Evolutionary conservation across 2,113 vertebrate genomes (phyloP).

Genomic region (Poeciliopsis prolifica): DNA sequence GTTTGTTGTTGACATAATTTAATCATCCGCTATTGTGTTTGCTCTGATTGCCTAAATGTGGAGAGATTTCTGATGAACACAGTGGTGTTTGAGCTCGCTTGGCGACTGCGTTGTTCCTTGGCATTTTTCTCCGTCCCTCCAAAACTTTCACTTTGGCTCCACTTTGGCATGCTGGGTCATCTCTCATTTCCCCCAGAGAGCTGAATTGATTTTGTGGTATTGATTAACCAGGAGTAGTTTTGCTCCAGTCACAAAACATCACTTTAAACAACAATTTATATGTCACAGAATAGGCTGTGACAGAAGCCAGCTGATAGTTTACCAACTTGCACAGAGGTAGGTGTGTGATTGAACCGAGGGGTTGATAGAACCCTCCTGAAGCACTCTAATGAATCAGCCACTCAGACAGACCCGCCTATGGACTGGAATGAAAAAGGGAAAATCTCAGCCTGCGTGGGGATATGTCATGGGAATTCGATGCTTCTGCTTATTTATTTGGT

Average conservation of each 20-base stretch:
- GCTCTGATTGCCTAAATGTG: constrained; percentile 21
- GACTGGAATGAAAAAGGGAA: constrained; percentile 51
- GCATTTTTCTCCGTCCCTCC: constrained; percentile 18
- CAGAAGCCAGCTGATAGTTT: constrained; percentile 68
- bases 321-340: constrained; percentile 57
- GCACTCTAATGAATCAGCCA: constrained; percentile 72
- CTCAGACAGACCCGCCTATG: constrained; percentile 51
- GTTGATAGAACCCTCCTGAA: constrained; percentile 66
- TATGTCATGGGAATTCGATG: constrained; percentile 63
- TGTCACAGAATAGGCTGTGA: constrained; percentile 58
- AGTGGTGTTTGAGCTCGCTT: constrained; percentile 23
- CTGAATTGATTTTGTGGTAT: constrained; percentile 72
- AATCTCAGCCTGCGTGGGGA: constrained; percentile 46
- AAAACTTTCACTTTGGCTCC: constrained; percentile 45
- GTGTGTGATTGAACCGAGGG: constrained; percentile 58
- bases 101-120: constrained; percentile 10
- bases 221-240: constrained; percentile 74
- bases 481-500: constrained; percentile 73
- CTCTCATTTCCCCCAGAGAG: constrained; percentile 59
- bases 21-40: constrained; percentile 36
- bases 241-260: constrained; percentile 75
- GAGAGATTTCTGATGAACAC: constrained; percentile 43
- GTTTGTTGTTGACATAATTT: constrained; percentile 37
- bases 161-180: constrained; percentile 46
- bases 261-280: constrained; percentile 76